phyloP scores from a whole-genome alignment of 2,113 vertebrate genomes.

The Micronycteris hirsuta region DNA sequence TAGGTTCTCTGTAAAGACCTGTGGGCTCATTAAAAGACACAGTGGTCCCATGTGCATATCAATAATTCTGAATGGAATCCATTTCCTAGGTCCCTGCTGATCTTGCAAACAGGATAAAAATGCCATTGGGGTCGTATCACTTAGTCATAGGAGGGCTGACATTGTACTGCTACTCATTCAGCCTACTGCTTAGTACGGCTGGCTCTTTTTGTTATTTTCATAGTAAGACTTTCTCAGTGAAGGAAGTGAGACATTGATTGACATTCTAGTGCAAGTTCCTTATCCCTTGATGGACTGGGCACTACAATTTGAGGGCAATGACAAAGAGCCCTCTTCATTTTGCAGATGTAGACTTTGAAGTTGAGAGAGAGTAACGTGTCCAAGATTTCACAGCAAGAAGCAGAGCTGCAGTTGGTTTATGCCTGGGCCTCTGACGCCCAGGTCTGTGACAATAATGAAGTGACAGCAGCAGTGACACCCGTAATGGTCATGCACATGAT shows the following conservation, averaged over 20 bases:
- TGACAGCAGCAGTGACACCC: fast-evolving
- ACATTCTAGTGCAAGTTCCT: neutral
- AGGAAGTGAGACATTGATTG: neutral
- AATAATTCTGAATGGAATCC: neutral
- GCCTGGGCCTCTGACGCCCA: neutral
- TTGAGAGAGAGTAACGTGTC: neutral
- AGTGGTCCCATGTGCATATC: neutral
- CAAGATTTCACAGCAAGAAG: neutral
- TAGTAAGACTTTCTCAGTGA: neutral
- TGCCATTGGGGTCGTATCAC: neutral
- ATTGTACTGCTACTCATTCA: fast-evolving
- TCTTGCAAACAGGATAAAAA: neutral
- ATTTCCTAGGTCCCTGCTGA: neutral
- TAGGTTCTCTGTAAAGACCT: neutral
- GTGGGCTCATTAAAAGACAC: neutral
- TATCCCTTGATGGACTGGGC: neutral
- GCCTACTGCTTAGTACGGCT: too few species aligned
- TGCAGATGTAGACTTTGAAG: neutral
- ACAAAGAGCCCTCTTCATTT: neutral
- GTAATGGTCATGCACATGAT: fast-evolving
- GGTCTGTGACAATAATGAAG: neutral
- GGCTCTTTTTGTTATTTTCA: neutral
- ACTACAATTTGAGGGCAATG: neutral
- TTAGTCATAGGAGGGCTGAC: neutral
- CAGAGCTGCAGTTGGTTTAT: fast-evolving